A percentile compares a stretch with the other conserved stretches of the same genome.
phyloP scores from a whole-genome alignment of 2,888 invertebrate genomes.

The Andrena bicolor region DNA sequence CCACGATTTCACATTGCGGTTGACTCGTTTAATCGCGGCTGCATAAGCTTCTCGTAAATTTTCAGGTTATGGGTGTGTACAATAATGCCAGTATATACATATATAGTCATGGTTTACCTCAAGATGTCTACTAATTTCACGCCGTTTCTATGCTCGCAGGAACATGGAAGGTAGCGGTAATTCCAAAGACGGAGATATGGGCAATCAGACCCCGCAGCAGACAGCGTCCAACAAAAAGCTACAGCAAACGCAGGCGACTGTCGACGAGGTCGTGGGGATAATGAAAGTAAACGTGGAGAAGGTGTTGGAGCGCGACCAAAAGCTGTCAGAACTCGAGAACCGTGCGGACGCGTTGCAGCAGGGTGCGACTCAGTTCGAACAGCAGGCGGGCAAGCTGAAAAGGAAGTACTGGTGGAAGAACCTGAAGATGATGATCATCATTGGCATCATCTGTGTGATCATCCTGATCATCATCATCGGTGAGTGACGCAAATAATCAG shows the following conservation, averaged over 20 bases:
- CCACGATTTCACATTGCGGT: neutral
- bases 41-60: neutral
- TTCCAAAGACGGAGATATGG: conserved; percentile 90
- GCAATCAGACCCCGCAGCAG: conserved; percentile 93
- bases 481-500: conserved; percentile 86
- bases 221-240: conserved; percentile 92
- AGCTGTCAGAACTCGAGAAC: conserved; percentile 97
- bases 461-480: conserved; percentile 95
- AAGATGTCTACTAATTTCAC: neutral
- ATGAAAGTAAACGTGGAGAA: conserved; percentile 99
- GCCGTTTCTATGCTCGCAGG: conserved; percentile 58
- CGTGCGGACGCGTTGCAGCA: conserved; percentile 98
- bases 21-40: neutral
- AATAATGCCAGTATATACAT: neutral
- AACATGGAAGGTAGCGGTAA: conserved; percentile 84
- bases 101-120: conserved; percentile 10
- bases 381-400: conserved; percentile 98
- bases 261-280: conserved; percentile 96
- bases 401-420: conserved; percentile 99
- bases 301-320: conserved; percentile 97
- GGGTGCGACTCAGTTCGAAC: conserved; percentile 98
- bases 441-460: conserved; percentile 93
- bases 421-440: conserved; percentile 97
- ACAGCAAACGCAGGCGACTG: conserved; percentile 94
- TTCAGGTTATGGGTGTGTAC: conserved; percentile 72